Evolutionary conservation across 1,140 invertebrate species (phyloP).

Genomic region (Drosophila sp.): DNA sequence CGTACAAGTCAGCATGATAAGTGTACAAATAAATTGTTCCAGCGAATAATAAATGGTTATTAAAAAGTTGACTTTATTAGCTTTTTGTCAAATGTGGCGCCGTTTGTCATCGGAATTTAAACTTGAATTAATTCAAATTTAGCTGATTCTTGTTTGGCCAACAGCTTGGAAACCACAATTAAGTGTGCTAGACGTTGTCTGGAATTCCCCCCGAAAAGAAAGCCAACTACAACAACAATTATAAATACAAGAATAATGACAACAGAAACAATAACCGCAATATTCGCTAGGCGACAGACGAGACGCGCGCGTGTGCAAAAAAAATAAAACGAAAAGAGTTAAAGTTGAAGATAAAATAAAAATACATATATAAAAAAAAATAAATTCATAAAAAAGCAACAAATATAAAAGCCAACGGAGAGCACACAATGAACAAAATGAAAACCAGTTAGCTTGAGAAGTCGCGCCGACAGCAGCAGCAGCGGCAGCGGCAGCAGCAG

Average conservation of each 20-base stretch:
- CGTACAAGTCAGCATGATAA: constrained; percentile 6
- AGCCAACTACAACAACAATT: constrained; percentile 53
- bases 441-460: constrained; percentile 50
- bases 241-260: constrained; percentile 35
- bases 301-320: constrained; percentile 61
- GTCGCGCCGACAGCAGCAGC: constrained; percentile 20
- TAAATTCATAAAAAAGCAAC: constrained; percentile 19
- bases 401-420: constrained; percentile 37
- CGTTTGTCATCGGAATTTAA: constrained; percentile 64
- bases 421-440: constrained; percentile 46
- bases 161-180: constrained; percentile 36
- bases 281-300: constrained; percentile 34
- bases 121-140: constrained; percentile 71
- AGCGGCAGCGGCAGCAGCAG: background rate
- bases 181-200: constrained; percentile 50
- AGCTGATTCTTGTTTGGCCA: constrained; percentile 43
- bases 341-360: constrained; percentile 59
- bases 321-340: constrained; percentile 36
- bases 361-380: constrained; percentile 13
- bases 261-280: constrained; percentile 27
- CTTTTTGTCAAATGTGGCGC: constrained; percentile 57
- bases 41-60: background rate
- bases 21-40: constrained; percentile 12
- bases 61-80: constrained; percentile 12
- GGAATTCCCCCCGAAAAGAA: constrained; percentile 70